phyloP scores from a whole-genome alignment of 1,140 invertebrate genomes.

The Sarcophaga peregrina region DNA sequence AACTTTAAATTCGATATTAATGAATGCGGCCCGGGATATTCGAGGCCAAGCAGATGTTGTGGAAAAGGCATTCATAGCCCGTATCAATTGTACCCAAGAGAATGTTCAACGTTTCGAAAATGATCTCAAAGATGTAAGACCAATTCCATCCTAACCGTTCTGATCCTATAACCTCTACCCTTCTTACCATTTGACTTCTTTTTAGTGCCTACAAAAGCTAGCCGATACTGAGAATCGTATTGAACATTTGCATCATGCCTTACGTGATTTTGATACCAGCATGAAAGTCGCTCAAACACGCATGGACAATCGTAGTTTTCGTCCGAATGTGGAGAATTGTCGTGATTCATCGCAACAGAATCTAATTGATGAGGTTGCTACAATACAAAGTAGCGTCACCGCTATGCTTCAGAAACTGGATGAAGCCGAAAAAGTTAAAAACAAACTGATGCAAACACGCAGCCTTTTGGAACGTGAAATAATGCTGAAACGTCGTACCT shows the following conservation, averaged over 20 bases:
- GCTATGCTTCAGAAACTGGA: conserved; percentile 72
- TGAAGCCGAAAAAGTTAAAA: conserved; percentile 71
- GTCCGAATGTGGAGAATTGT: conserved; percentile 78
- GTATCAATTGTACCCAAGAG: conserved; percentile 76
- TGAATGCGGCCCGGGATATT: conserved; percentile 76
- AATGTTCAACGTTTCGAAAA: conserved; percentile 74
- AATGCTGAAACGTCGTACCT: conserved; percentile 76
- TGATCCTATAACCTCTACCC: not conserved
- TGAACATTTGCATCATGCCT: conserved; percentile 70
- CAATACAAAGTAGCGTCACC: conserved; percentile 74
- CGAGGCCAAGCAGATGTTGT: conserved; percentile 79
- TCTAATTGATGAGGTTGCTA: conserved; percentile 79
- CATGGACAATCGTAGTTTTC: conserved; percentile 75
- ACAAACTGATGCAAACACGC: conserved; percentile 72
- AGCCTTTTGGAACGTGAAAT: conserved; percentile 77
- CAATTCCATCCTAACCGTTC: not conserved
- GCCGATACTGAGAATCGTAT: conserved; percentile 79
- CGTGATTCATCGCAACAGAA: conserved; percentile 76
- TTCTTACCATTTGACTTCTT: conserved; percentile 17
- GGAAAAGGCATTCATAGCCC: conserved; percentile 74
- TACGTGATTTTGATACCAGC: conserved; percentile 75
- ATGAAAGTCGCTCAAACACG: conserved; percentile 84
- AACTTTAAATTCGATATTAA: conserved; percentile 73
- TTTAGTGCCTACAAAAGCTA: conserved; percentile 73
- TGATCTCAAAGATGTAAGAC: conserved; percentile 71